Evolutionary conservation across 2,113 vertebrate species (phyloP).

Genomic region (Herpailurus yagouaroundi): DNA sequence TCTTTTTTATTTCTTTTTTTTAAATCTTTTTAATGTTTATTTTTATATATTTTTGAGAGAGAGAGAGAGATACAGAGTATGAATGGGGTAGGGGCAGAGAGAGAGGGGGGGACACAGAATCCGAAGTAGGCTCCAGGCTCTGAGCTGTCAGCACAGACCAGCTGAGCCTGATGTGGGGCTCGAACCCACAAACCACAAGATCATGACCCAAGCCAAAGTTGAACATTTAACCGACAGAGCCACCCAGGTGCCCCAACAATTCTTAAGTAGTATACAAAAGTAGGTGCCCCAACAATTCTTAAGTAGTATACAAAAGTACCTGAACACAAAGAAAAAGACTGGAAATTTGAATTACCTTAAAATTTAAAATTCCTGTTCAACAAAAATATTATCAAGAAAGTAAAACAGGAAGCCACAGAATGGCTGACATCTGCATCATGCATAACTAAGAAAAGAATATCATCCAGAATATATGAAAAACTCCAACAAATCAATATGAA

Average conservation of each 20-base stretch:
- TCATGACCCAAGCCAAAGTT: neutral
- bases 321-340: neutral
- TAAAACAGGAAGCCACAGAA: neutral
- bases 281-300: neutral
- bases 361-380: neutral
- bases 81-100: too few relatives aligned
- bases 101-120: too few relatives aligned
- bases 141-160: neutral
- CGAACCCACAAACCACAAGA: neutral
- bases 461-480: neutral
- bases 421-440: neutral
- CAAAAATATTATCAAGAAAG: neutral
- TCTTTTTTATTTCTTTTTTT: neutral
- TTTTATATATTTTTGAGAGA: too few relatives aligned
- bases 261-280: neutral
- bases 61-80: too few relatives aligned
- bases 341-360: neutral
- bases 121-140: neutral
- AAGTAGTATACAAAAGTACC: neutral
- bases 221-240: neutral
- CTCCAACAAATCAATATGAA: neutral
- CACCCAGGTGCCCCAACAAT: neutral
- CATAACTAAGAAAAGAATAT: neutral
- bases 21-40: too few relatives aligned
- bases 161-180: neutral